Evolutionary conservation across 2,113 vertebrate genomes (phyloP).

Genomic region (Pygathrix nemaeus): DNA sequence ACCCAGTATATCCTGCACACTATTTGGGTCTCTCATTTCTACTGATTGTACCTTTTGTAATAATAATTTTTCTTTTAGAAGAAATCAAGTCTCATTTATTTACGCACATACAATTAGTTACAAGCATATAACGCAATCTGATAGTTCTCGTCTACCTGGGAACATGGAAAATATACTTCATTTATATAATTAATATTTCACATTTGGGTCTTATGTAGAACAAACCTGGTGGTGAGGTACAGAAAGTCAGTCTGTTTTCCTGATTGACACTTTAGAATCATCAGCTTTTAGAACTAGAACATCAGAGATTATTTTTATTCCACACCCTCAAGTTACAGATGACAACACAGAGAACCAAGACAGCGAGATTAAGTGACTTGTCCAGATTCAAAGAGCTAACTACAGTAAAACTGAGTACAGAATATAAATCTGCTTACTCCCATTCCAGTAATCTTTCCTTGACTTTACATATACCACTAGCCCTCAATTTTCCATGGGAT

Average conservation of each 20-base stretch:
- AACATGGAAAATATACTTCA: background rate
- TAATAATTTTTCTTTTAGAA: constrained; percentile 43
- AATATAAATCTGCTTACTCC: background rate
- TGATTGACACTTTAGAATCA: constrained; percentile 7
- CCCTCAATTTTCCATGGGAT: background rate
- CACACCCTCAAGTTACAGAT: constrained; percentile 16
- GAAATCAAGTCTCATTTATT: constrained; percentile 12
- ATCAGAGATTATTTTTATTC: constrained; percentile 13
- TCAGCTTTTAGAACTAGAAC: background rate
- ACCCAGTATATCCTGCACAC: background rate
- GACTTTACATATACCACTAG: background rate
- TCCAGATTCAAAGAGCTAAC: background rate
- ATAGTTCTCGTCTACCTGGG: background rate
- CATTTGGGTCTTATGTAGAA: background rate
- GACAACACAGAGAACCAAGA: background rate
- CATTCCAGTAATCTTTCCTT: background rate
- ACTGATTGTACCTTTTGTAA: background rate
- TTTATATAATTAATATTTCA: background rate
- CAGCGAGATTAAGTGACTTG: background rate
- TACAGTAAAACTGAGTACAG: background rate
- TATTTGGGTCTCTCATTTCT: background rate
- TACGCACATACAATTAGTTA: constrained; percentile 20
- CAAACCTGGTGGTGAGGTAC: background rate
- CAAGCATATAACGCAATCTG: background rate
- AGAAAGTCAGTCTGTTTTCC: background rate